Base-by-base conservation (phyloP, 1,140 invertebrate species). In the Drosophila saltans region DNA sequence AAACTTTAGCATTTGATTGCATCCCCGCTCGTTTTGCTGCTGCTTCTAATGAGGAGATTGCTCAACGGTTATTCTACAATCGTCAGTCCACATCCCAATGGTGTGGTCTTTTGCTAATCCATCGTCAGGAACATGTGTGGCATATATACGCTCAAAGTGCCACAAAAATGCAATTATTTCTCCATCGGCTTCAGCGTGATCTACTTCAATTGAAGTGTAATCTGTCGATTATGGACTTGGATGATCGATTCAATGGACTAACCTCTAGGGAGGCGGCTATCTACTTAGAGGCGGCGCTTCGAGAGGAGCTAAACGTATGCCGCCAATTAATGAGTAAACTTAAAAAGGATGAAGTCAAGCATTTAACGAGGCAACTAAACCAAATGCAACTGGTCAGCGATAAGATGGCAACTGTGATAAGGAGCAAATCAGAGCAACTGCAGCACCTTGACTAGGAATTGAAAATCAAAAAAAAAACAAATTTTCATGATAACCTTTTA, bases 41-140 rank as follows among this genome's bases (percentile, higher is more conserved):
- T 55, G 48, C 3, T 9, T 10, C 21, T 2, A 36, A 36, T 36
- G 21, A 10, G 21, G 7, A 11, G n/a, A 24, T 58, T 6, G 24
- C 52, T 2, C 84, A 83, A 65, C 68, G 66, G 30, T 77, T 88
- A 16, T 89, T 81, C 39, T 90, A 84, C 39, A 75, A 89, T 45
- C 64, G 67, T 1, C 61, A 73, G 39, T 26, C 40, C 2, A 36
- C 62, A n/a, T 79, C 69, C 2, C 76, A 78, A 2, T 79, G 77
- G 77, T 74, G 61, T n/a, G 70, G 76, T n/a, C 16, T 75, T 6
- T 57, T 89, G 30, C 8, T 89, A 9, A 65, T 89, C 2, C 84
- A 66, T 43, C 66, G 78, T 6, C 75, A 84, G 58, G 58, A 74
- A 5, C 33, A 81, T 57, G 57, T 59, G 8, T 89, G 84, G 85